Evolutionary conservation across 2,888 invertebrate genomes (phyloP), one percentile per base, ranked within the genome.

Genomic region (Ennomos fuscantarius): DNA sequence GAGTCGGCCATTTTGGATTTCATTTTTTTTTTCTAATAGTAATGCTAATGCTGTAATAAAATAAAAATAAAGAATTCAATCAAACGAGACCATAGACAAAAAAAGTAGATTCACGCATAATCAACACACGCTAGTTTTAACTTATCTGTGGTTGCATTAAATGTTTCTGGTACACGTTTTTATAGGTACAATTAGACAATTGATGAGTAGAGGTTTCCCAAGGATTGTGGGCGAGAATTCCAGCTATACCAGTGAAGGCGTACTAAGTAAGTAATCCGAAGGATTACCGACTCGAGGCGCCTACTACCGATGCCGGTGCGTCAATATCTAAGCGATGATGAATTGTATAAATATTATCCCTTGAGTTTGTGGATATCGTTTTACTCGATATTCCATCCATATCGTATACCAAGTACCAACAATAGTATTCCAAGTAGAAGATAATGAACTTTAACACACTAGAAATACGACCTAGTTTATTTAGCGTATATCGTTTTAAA

Each of bases 281-380:
- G 78, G 78, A 79, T 85, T 82, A 83, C 73, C 69, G 73, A 64
- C 70, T 74, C 67, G 62, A 62, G 66, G 66, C 73, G 69, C 63
- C 71, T 69, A 70, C 69, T 70, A 64, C 58, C 63, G 63, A 53
- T 52, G 55, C 58, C 62, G 64, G 65, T 70, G 75, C 83, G 76
- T 83, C 82, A 77, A 84, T 85, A 78, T 74, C 76, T 33, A 73
- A 63, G 58, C 54, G 76, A 86, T 87, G 85, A 87, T 87, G 86
- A 86, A 86, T 86, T 77, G 79, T 76, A 69, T 68, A 54, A 64
- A 71, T 78, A 77, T 85, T 85, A 86, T 84, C 84, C 81, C 74
- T 60, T 40, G 67, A 70, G 68, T 68, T 72, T 68, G 59, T 70
- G 74, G 55, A 70, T 66, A 72, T 73, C 78, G 74, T 76, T 81